Evolutionary conservation across 1,140 invertebrate genomes (phyloP).

Genomic region (Drosophila littoralis): DNA sequence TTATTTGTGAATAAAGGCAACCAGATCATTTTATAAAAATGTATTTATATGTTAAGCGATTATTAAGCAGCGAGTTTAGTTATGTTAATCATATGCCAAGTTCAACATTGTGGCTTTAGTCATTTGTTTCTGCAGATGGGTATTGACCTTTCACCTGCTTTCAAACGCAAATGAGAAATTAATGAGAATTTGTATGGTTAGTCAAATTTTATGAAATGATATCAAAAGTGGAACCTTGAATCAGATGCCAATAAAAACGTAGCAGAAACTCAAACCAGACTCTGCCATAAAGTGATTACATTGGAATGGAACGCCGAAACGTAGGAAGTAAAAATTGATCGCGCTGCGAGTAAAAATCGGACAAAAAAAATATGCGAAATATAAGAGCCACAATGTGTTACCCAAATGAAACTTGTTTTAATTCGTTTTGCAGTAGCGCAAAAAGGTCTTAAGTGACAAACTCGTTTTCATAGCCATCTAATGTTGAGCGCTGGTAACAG

Average conservation of each 20-base stretch:
- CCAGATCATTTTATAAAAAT: neutral
- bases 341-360: conserved; percentile 18
- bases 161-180: neutral
- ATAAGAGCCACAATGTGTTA: conserved; percentile 33
- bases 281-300: conserved; percentile 16
- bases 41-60: conserved; percentile 10
- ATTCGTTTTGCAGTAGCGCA: conserved; percentile 74
- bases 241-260: neutral
- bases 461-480: conserved; percentile 68
- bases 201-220: neutral
- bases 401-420: conserved; percentile 69
- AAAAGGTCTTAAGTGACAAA: conserved; percentile 80
- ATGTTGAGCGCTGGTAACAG: conserved; percentile 49
- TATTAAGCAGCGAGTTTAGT: neutral
- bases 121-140: neutral
- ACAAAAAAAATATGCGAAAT: conserved; percentile 46
- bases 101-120: conserved; percentile 8
- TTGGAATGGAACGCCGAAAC: conserved; percentile 38
- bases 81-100: conserved; percentile 15
- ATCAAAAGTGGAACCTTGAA: neutral
- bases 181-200: neutral
- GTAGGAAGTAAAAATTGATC: conserved; percentile 49
- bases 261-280: conserved; percentile 40
- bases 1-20: no score
- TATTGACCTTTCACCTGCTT: conserved; percentile 21